Evolutionary conservation across 2,888 invertebrate genomes (phyloP).

Genomic region (Drosophila pegasa): DNA sequence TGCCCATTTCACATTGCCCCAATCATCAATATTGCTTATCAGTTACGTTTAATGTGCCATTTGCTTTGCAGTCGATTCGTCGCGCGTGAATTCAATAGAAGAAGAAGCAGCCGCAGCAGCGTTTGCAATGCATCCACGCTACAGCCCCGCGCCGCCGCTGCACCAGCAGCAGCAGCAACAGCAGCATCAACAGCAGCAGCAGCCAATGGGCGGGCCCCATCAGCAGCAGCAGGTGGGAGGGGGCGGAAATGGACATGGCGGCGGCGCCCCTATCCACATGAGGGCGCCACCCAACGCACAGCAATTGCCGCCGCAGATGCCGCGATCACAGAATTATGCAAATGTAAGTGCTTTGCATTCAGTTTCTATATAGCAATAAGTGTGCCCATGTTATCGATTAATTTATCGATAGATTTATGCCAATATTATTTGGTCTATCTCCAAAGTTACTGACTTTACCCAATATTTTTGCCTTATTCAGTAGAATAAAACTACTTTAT

Average conservation of each 20-base stretch:
- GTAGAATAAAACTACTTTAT: too few species aligned
- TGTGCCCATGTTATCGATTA: background rate
- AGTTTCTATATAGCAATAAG: background rate
- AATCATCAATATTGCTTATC: conserved; percentile 20
- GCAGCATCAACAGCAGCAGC: conserved; percentile 33
- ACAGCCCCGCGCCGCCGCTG: conserved; percentile 78
- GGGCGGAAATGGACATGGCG: conserved; percentile 23
- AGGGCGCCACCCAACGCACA: conserved; percentile 46
- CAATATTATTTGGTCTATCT: background rate
- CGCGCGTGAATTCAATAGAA: conserved; percentile 25
- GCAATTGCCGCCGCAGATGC: conserved; percentile 63
- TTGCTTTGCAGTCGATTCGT: conserved; percentile 35
- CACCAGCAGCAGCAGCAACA: conserved; percentile 52
- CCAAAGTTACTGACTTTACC: too few species aligned
- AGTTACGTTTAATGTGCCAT: conserved; percentile 11
- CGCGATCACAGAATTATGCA: conserved; percentile 83
- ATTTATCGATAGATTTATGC: background rate
- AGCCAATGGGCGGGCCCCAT: conserved; percentile 61
- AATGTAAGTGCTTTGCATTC: conserved; percentile 83
- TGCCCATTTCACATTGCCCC: conserved; percentile 13
- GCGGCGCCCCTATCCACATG: conserved; percentile 36
- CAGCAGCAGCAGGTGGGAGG: conserved; percentile 19
- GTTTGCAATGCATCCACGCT: conserved; percentile 80
- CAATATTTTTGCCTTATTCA: background rate
- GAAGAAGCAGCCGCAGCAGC: conserved; percentile 5